Conservation (phyloP, 2,888 invertebrate species). For the Stenurella melanura region DNA sequence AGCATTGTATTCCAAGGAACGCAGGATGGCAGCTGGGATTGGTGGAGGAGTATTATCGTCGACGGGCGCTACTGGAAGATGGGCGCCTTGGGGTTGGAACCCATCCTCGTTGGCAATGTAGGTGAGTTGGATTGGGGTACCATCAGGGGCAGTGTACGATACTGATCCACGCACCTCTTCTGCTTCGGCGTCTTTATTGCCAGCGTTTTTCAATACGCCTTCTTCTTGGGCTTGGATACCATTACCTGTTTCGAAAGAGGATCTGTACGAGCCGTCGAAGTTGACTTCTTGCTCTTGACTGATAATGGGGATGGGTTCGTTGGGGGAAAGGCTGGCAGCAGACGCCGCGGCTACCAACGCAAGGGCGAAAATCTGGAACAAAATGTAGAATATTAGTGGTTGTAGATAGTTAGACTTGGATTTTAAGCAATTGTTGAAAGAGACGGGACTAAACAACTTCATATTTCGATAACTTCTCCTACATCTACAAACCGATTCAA, state of each 20-base stretch:
- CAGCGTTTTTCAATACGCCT: constrained; percentile 63
- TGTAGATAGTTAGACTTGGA: too few relatives aligned
- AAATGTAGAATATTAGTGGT: too few relatives aligned
- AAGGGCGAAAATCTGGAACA: constrained; percentile 58
- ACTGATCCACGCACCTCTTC: constrained; percentile 57
- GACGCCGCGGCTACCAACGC: constrained; percentile 53
- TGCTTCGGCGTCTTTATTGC: constrained; percentile 59
- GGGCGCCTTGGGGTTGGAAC: constrained; percentile 56
- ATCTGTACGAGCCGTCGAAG: constrained; percentile 74
- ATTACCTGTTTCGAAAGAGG: constrained; percentile 75
- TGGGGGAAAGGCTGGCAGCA: constrained; percentile 57
- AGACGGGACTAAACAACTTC: too few relatives aligned
- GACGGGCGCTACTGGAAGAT: constrained; percentile 51
- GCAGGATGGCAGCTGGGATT: constrained; percentile 81
- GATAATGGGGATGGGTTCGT: constrained; percentile 55
- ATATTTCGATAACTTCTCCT: too few relatives aligned
- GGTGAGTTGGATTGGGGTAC: constrained; percentile 50
- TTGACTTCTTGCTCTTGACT: constrained; percentile 69
- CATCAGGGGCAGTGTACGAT: constrained; percentile 60
- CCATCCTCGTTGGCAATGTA: constrained; percentile 57
- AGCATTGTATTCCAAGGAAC: constrained; percentile 80
- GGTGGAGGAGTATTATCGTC: constrained; percentile 76
- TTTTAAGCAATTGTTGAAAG: too few relatives aligned
- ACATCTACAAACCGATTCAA: too few relatives aligned
- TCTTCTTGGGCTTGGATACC: constrained; percentile 72